Base-by-base conservation (phyloP, 2,797 vertebrate species). In the Ptychobarbus kaznakovi region DNA sequence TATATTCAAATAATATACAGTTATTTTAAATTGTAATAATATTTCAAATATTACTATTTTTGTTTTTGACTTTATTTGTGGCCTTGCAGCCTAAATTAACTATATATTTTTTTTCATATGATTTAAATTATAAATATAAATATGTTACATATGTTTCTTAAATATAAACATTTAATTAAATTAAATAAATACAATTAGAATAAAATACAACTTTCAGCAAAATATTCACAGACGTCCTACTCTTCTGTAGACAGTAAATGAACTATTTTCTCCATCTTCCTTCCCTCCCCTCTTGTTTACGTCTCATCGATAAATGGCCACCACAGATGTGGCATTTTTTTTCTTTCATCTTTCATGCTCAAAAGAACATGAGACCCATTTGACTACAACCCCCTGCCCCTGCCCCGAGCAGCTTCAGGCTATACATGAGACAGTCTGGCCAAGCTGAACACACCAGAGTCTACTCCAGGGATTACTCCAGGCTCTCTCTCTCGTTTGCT, bases 341-440 rank as follows among this genome's bases (percentile, higher is more conserved):
- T 86, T 80, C 83, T 84, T 86, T 84, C 81, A 89, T 91, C 86
- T 89, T 91, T 91, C 87, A 90, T 89, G 84, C 87, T 90, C 79
- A 85, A 89, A 87, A 90, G 90, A 91, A 91, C 89, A 92, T 89
- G 88, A 88, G 87, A 87, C 90, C 91, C 86, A 87, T 90, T 89
- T 90, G 89, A 90, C 91, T 91, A 91, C 91, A 91, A 83, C 86
- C 75, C 88, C 88, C 32, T 32, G 32, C 32, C 32, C 66, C 86
- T 80, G 80, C 86, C 90, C 87, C 28, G 46, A 82, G 82, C 81
- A 9, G 89, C 92, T 90, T 84, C 82, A 72, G 92, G 92, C 92
- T 76, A 90, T 87, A 91, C 90, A 92, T 80, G 90, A 89, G 88
- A 89, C 90, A 86, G 88, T 88, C 91, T 91, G 89, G 89, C 89